Conservation (phyloP, 2,888 invertebrate species). For the Cephalotes varians region DNA sequence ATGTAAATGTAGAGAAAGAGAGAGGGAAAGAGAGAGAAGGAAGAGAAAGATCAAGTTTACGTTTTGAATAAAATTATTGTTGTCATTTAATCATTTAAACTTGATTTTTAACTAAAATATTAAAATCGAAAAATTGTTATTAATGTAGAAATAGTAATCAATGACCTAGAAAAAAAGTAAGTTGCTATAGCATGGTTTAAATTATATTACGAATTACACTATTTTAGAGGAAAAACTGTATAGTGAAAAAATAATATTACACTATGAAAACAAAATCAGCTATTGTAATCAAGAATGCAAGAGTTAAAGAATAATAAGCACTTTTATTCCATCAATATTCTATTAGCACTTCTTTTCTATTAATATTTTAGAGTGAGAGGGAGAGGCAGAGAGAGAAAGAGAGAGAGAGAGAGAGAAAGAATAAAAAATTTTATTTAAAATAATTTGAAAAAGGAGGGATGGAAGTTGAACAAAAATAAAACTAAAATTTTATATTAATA, state of each 20-base stretch:
- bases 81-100: not conserved
- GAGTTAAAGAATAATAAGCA: constrained; percentile 10
- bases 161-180: not conserved
- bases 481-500: not conserved
- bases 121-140: not conserved
- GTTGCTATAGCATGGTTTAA: not conserved
- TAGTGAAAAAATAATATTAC: not conserved
- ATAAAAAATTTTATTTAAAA: not conserved
- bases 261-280: not conserved
- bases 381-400: too few relatives aligned
- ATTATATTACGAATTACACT: constrained; percentile 18
- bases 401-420: not conserved
- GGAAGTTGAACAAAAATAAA: not conserved
- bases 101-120: not conserved
- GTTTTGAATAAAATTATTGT: not conserved
- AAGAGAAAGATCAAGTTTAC: not conserved
- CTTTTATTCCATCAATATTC: too few relatives aligned
- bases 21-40: not conserved
- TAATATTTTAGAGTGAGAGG: not conserved
- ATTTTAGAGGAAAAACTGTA: not conserved
- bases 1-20: too few relatives aligned
- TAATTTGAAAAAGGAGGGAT: not conserved
- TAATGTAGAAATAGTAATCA: not conserved
- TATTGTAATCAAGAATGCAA: not conserved
- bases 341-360: not conserved